Evolutionary conservation across 2,113 vertebrate genomes (phyloP).

Genomic region (Cyanoderma ruficeps): DNA sequence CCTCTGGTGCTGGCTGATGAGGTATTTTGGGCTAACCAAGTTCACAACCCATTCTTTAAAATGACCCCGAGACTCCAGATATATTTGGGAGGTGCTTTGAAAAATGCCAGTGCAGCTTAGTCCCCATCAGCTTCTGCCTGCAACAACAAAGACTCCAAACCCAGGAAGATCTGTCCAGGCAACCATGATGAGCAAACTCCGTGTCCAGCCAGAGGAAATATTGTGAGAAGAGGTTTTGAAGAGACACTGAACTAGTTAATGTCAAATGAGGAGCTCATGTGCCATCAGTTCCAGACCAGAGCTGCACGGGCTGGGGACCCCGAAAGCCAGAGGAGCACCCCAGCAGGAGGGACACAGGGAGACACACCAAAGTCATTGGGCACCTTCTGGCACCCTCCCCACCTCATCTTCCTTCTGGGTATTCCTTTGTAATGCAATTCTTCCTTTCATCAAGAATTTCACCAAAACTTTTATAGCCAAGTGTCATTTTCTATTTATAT

Average conservation of each 20-base stretch:
- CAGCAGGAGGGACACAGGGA: neutral
- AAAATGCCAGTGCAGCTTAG: neutral
- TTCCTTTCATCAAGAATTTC: neutral
- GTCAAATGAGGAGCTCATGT: neutral
- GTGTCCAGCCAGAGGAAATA: neutral
- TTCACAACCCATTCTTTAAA: neutral
- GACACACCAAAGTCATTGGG: neutral
- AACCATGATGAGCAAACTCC: neutral
- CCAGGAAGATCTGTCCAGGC: neutral
- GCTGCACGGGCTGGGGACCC: accelerated
- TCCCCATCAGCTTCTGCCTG: neutral
- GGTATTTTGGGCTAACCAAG: neutral
- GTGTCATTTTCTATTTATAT: neutral
- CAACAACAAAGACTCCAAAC: neutral
- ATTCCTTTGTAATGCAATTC: neutral
- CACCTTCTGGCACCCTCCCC: neutral
- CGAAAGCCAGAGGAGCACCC: neutral
- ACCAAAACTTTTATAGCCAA: neutral
- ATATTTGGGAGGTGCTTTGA: neutral
- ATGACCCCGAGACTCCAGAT: neutral
- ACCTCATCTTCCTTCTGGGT: neutral
- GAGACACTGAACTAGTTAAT: neutral
- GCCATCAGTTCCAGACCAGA: neutral
- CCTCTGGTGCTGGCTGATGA: neutral
- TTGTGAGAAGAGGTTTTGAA: neutral